These are phyloP conservation scores for Silurus asotus DNA, from an alignment of 2,113 vertebrate species.

Conservation along the genomic window DNA sequence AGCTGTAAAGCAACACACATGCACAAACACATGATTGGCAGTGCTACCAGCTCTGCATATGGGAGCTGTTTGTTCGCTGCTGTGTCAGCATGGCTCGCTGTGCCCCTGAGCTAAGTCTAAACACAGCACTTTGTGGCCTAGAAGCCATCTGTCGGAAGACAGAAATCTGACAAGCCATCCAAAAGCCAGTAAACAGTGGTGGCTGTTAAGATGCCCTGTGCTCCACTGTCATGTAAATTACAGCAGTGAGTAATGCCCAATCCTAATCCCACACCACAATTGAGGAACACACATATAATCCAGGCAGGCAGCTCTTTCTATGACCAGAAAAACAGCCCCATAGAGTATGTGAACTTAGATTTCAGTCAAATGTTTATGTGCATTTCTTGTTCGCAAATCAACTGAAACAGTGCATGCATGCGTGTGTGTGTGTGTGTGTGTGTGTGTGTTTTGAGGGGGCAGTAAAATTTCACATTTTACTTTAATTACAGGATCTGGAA, in stretches of 20 bases:
- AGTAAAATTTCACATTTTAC: not conserved
- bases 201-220: conserved; percentile 68
- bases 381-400: not conserved
- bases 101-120: conserved; percentile 71
- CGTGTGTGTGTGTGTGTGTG: not conserved
- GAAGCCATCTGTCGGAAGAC: conserved; percentile 75
- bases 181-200: conserved; percentile 75
- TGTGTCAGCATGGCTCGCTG: conserved; percentile 72
- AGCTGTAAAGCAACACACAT: conserved; percentile 24
- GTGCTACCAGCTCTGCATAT: conserved; percentile 62
- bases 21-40: conserved; percentile 36
- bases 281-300: conserved; percentile 73
- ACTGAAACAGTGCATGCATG: not conserved
- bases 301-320: conserved; percentile 72
- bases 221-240: conserved; percentile 77
- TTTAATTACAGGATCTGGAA: conserved; percentile 13
- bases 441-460: not conserved
- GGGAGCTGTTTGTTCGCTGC: conserved; percentile 72
- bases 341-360: not conserved
- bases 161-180: conserved; percentile 70
- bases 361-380: not conserved
- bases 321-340: conserved; percentile 52
- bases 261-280: conserved; percentile 60
- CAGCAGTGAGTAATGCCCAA: conserved; percentile 49
- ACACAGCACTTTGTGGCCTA: conserved; percentile 75